Evolutionary conservation across 2,888 invertebrate species (phyloP).

Genomic region (Acanthosepion pharaonis): DNA sequence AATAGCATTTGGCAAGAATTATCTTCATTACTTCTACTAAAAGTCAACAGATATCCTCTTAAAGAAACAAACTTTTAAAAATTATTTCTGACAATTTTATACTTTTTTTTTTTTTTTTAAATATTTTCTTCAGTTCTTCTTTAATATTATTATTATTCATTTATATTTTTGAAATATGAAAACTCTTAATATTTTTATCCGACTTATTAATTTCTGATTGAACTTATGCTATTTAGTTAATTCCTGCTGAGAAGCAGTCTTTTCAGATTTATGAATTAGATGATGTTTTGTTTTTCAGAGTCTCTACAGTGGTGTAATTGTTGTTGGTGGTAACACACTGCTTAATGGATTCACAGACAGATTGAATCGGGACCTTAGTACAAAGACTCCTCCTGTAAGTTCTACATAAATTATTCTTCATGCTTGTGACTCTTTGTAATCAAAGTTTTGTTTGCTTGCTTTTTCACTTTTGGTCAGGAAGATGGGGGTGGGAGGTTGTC

Average conservation of each 20-base stretch:
- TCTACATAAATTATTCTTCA: neutral
- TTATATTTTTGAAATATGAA: neutral
- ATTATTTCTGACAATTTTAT: neutral
- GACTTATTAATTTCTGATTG: neutral
- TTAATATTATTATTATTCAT: no score
- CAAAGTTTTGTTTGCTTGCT: neutral
- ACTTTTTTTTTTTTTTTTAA: neutral
- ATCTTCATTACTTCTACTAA: no score
- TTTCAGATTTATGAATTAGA: neutral
- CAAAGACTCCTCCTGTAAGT: conserved; percentile 86
- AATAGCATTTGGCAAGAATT: no score
- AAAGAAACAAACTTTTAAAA: neutral
- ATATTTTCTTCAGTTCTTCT: no score
- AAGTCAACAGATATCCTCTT: no score
- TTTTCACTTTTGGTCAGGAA: no score
- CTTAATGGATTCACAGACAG: conserved; percentile 95
- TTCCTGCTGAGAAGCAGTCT: neutral
- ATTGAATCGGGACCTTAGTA: conserved; percentile 87
- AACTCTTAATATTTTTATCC: neutral
- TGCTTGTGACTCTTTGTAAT: neutral
- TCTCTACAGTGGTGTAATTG: conserved; percentile 94
- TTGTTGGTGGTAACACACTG: conserved; percentile 94
- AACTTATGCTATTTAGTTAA: neutral
- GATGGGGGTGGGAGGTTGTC: no score
- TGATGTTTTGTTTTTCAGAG: conserved; percentile 76